Conservation (phyloP, 2,888 invertebrate species). For the Crematogaster levior region DNA sequence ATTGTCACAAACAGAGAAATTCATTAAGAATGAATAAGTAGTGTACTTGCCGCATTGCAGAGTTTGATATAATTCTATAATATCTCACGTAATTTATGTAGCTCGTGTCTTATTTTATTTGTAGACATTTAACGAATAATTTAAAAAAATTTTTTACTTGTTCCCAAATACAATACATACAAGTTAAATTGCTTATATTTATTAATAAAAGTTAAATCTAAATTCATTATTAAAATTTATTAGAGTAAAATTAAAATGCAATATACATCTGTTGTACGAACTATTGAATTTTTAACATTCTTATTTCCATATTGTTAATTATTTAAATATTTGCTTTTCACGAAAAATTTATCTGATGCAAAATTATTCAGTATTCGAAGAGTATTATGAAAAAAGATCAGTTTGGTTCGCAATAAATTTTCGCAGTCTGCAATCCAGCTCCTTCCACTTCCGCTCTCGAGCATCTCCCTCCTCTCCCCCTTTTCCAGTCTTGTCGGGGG, state of each 20-base stretch:
- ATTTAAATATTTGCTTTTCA: not conserved
- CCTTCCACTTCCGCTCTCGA: conserved; percentile 46
- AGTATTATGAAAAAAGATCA: conserved; percentile 10
- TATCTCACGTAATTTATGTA: not conserved
- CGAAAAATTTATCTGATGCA: not conserved
- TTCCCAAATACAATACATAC: no score
- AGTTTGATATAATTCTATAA: conserved; percentile 39
- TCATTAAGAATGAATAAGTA: conserved; percentile 28
- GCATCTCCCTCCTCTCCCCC: conserved; percentile 35
- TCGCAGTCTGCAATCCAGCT: conserved; percentile 13
- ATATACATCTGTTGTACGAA: not conserved
- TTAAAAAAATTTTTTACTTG: conserved; percentile 24
- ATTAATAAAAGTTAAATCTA: not conserved
- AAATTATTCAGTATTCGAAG: conserved; percentile 12
- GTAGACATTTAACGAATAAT: conserved; percentile 8
- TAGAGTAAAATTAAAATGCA: not conserved
- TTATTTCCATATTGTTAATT: not conserved
- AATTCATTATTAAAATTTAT: conserved; percentile 4
- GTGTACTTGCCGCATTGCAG: conserved; percentile 48
- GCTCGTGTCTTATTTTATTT: not conserved
- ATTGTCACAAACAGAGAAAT: not conserved
- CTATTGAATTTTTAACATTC: not conserved
- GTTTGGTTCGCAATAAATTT: conserved; percentile 30
- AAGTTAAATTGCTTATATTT: not conserved
- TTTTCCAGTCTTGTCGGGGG: conserved; percentile 72